Evolutionary conservation across 2,113 vertebrate genomes (phyloP).

Genomic region (Poicephalus meyeri): DNA sequence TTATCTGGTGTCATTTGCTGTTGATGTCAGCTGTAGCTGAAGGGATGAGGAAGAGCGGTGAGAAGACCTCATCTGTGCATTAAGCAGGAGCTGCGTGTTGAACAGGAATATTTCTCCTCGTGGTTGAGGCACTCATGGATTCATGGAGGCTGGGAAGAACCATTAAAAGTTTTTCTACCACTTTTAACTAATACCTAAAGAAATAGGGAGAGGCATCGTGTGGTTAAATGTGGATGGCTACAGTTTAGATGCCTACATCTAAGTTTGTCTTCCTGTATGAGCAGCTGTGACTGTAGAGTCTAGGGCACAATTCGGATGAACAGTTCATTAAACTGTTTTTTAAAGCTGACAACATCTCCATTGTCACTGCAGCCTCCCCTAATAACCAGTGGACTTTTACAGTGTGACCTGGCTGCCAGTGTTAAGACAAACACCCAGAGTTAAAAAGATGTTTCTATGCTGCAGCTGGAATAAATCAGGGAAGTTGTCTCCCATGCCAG

Average conservation of each 20-base stretch:
- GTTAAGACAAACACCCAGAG: background rate
- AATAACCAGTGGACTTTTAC: background rate
- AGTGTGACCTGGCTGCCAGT: background rate
- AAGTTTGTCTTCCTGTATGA: background rate
- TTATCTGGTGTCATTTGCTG: background rate
- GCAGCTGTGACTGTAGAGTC: background rate
- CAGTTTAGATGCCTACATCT: background rate
- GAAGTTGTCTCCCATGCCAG: background rate
- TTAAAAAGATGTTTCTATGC: background rate
- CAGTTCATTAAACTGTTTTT: background rate
- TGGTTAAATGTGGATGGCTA: background rate
- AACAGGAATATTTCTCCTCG: background rate
- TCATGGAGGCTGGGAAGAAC: background rate
- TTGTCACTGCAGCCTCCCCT: background rate
- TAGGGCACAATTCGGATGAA: background rate
- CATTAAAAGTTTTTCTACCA: fast-evolving
- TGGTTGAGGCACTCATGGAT: background rate
- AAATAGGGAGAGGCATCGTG: background rate
- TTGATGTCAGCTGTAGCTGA: background rate
- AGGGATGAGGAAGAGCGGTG: background rate
- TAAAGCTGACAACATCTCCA: background rate
- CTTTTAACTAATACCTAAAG: background rate
- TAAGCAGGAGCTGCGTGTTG: background rate
- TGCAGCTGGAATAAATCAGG: background rate
- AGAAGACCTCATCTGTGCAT: background rate